phyloP scores from a whole-genome alignment of 1,140 invertebrate species.

The Saxidomus purpurata region DNA sequence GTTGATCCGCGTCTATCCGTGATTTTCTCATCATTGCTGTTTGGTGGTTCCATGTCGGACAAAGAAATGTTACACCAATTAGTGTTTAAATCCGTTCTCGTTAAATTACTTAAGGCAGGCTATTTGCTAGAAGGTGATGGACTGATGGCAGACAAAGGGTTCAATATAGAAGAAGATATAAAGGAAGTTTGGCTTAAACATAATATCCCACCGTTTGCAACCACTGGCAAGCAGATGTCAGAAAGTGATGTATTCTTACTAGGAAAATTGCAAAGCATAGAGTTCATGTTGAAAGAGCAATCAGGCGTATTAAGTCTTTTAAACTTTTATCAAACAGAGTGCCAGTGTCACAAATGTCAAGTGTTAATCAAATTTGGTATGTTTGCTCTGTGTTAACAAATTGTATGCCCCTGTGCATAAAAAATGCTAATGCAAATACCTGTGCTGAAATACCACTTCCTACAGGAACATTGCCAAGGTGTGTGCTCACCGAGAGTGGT shows the following conservation, averaged over 20 bases:
- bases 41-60: neutral
- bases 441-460: too few relatives aligned
- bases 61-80: neutral
- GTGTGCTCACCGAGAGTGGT: too few relatives aligned
- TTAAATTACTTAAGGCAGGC: neutral
- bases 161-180: neutral
- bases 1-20: neutral
- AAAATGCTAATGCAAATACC: too few relatives aligned
- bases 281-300: slow-evolving; percentile 22
- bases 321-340: neutral
- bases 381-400: slow-evolving; percentile 65
- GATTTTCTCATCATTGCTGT: neutral
- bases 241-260: neutral
- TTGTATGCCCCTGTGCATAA: too few relatives aligned
- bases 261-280: neutral
- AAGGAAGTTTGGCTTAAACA: neutral
- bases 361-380: slow-evolving; percentile 70
- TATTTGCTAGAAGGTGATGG: neutral
- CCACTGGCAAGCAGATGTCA: neutral
- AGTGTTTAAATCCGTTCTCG: neutral
- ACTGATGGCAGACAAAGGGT: slow-evolving; percentile 1
- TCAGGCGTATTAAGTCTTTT: neutral
- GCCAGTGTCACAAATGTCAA: neutral
- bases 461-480: too few relatives aligned
- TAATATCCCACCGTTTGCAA: neutral